Base-by-base conservation (phyloP, 2,113 vertebrate species). In the Coptodon rendalli region DNA sequence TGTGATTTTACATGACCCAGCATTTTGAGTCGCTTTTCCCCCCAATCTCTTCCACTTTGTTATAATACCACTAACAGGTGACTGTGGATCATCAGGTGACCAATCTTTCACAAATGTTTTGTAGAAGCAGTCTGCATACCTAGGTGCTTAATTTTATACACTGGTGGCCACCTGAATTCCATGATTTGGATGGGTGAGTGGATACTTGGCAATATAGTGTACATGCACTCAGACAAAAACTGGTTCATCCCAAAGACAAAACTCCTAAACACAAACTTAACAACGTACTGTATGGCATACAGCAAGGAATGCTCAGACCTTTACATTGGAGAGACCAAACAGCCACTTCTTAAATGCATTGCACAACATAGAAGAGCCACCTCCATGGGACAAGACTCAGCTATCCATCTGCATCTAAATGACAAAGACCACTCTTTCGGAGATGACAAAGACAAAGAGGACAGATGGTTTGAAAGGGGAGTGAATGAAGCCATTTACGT, bases 401-500 rank as follows among this genome's bases (percentile, higher is more conserved):
- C 24, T 0, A 6, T 57, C 24, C 54, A 57, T 57, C 24, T 27
- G 54, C 54, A 57, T 8, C 7, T 57, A 2, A 27, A 27, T 6
- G 24, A 27, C 0, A 57, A 27, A 57, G 24, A 12, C 0, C 54
- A 57, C 54, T 27, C 54, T 56, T 1, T 56, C 0, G 22, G 4
- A 5, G 22, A 56, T 56, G 54, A n/a, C 11, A 1, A 57, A 57
- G 54, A 57, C 54, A 56, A 6, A 57, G 22, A 57, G 0, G 54
- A 57, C 22, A 57, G 54, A 27, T 57, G 54, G 24, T 57, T 14
- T 57, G 54, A 57, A 57, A 57, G 53, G 24, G 6, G 53, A 56
- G 53, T 56, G 22, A 27, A 56, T 27, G 6, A 56, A 56, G 22
- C 53, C 53, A 56, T 7, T 6, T 13, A 56, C 24, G 53, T 24